Evolutionary conservation across 2,888 invertebrate species (phyloP), one percentile per base, ranked within the genome.

Genomic region (Drosophila kambysellisi): DNA sequence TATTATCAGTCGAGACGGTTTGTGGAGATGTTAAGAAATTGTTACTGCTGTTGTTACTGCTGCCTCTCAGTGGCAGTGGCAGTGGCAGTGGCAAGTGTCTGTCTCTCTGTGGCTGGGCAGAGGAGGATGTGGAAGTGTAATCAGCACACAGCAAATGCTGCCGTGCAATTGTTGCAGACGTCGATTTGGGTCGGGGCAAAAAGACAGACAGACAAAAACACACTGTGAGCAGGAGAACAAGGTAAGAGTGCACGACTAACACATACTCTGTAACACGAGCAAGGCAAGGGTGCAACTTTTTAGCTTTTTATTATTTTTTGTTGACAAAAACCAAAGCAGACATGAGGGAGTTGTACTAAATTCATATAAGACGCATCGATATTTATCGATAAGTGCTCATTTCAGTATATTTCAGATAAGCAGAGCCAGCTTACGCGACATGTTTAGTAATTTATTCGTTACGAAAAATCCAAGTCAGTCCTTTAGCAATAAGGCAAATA

Each of bases 121-220:
- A 8, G 32, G 3, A 39, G 25, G 37, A 43, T 41, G 20, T 57
- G 57, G 56, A 62, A 48, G 52, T 64, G 70, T 72, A 89, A 85
- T 82, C 85, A 88, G 76, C 81, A 79, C 73, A 68, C 52, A 62
- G 60, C 52, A 60, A 66, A 61, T 41, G 58, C 52, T 57, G 63
- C 59, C 50, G 54, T 84, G 82, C 86, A 88, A 90, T 86, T 89
- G 88, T 83, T 85, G 88, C 88, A 68, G 83, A 85, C 86, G 57
- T 72, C 72, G 74, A 82, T 88, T 74, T 86, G 84, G 84, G 87
- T 89, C 84, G 89, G 89, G 76, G 77, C 73, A 67, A 46, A 52
- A 48, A 58, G 82, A 70, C 69, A 64, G 41, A 46, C 20, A 50
- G 8, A 43, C 39, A 50, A 58, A 33, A 35, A 53, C 59, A 46